Base-by-base conservation (phyloP, 2,888 invertebrate species). In the Yponomeuta cagnagella region DNA sequence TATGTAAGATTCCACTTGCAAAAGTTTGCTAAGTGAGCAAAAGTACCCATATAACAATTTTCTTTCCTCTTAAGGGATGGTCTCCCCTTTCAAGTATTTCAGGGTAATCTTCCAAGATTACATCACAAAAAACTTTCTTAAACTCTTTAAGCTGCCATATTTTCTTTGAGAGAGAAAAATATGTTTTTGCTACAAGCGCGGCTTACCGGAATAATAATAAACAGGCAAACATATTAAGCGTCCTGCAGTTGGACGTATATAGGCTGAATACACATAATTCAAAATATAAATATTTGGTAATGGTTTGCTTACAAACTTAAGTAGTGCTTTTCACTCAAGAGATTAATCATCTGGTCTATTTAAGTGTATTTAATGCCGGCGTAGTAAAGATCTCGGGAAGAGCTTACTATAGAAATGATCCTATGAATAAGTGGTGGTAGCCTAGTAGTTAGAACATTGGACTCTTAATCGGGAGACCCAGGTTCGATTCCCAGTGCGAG, bases 51-150 rank as follows among this genome's bases (percentile, higher is more conserved):
- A 78, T 84, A 86, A 82, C 79, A 84, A 82, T 84, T 83, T 82
- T 77, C 76, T 74, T 77, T 75, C 76, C 74, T 72, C 58, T 75
- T 5, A 30, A 23, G 48, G 31, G 10, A 30, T 9, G 76, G 79
- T 79, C 79, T 82, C 83, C 82, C 79, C 83, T 78, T 80, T 76
- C 82, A 87, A 86, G 83, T 85, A 84, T 87, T 87, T 84, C 80
- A 83, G 82, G 81, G 85, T 89, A 89, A 90, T 89, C 87, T 86
- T 81, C 82, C 82, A 82, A 87, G 87, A 88, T 88, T 86, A 85
- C 84, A 84, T 81, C 79, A 79, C 77, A 82, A 83, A 86, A 87
- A 88, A 83, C 80, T 70, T 67, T 64, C 58, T 81, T 80, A 74
- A 89, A 87, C 82, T 85, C 82, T 85, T 88, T 85, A 85, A 88